Evolutionary conservation across 2,113 vertebrate genomes (phyloP).

Genomic region (Saimiri boliviensis): DNA sequence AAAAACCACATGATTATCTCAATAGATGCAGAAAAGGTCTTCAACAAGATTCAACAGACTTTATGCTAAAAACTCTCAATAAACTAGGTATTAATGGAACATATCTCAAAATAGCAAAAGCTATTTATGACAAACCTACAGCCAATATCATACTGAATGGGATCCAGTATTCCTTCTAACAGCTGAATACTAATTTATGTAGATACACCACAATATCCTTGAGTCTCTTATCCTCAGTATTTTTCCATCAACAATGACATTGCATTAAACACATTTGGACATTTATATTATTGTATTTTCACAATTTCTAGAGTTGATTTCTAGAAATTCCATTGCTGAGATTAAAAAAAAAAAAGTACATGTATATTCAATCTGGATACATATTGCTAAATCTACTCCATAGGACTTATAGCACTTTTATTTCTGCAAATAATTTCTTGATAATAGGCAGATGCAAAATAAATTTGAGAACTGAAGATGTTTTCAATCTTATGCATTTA

Average conservation of each 20-base stretch:
- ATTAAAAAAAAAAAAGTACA: not conserved
- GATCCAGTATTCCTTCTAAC: not conserved
- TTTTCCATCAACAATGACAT: not conserved
- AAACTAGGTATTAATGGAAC: no score
- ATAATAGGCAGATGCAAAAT: no score
- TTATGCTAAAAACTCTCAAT: no score
- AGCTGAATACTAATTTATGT: not conserved
- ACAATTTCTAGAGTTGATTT: not conserved
- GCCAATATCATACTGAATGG: no score
- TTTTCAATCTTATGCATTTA: not conserved
- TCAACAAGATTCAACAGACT: no score
- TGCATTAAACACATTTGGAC: not conserved
- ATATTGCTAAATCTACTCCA: not conserved
- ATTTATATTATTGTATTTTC: not conserved
- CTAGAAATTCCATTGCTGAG: not conserved
- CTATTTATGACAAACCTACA: no score
- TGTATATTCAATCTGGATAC: not conserved
- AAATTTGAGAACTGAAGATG: not conserved
- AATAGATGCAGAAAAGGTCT: no score
- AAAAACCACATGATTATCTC: no score
- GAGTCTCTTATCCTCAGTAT: not conserved
- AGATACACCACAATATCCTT: not conserved
- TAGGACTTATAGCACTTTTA: not conserved
- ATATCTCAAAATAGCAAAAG: no score
- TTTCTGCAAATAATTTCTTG: not conserved